Percentiles rank a stretch among this genome's conserved stretches.
Evolutionary conservation across 2,888 invertebrate genomes (phyloP).

Genomic region (Trissolcus japonicus): DNA sequence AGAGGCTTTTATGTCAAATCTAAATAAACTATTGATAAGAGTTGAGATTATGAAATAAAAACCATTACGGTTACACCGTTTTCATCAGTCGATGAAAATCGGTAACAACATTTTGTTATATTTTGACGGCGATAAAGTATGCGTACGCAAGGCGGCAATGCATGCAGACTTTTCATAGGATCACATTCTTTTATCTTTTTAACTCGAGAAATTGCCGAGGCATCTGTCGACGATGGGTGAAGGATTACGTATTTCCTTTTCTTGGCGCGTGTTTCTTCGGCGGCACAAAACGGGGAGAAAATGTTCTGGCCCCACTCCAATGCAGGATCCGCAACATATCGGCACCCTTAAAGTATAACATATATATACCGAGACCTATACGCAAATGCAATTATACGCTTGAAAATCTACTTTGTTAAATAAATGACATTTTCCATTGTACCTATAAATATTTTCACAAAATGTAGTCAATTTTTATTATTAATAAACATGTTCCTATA

Average conservation of each 20-base stretch:
- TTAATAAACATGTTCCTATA: too few species aligned
- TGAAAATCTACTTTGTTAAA: too few species aligned
- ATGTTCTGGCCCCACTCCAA: conserved; percentile 62
- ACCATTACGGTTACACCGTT: too few species aligned
- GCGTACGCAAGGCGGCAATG: conserved; percentile 14
- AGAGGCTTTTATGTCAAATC: too few species aligned
- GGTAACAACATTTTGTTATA: too few species aligned
- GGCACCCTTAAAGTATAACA: conserved; percentile 33
- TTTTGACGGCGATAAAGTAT: too few species aligned
- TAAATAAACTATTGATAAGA: too few species aligned
- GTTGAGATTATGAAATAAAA: too few species aligned
- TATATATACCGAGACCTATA: too few species aligned
- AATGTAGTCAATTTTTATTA: neutral
- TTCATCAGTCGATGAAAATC: too few species aligned
- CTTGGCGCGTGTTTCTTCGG: conserved; percentile 51
- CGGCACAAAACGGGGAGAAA: conserved; percentile 60
- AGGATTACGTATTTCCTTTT: conserved; percentile 62
- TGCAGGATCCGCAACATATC: conserved; percentile 47
- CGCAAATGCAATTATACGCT: too few species aligned
- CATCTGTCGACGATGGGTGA: conserved; percentile 62
- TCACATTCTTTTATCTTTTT: conserved; percentile 57
- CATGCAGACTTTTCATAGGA: conserved; percentile 43
- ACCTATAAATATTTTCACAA: neutral
- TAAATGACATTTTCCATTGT: neutral
- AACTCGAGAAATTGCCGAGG: conserved; percentile 62